Evolutionary conservation across 2,797 vertebrate genomes (phyloP).

Genomic region (Hippopotamyrus pictus): DNA sequence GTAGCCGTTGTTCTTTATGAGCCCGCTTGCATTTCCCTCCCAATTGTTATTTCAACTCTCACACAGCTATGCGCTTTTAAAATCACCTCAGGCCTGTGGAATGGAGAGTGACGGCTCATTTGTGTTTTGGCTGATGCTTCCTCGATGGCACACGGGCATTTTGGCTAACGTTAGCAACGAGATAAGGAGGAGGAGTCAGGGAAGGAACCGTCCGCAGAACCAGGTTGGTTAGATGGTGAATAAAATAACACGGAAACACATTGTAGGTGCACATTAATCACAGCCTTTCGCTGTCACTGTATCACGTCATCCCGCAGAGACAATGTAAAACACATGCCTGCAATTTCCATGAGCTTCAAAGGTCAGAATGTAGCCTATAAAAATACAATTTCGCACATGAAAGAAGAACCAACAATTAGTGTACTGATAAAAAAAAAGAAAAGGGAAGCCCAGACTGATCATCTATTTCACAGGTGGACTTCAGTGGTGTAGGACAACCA

Average conservation of each 20-base stretch:
- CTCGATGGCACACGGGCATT: constrained; percentile 42
- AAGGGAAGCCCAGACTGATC: background rate
- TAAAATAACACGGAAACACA: background rate
- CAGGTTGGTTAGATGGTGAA: background rate
- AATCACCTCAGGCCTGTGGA: constrained; percentile 6
- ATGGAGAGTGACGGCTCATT: constrained; percentile 41
- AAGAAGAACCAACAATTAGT: background rate
- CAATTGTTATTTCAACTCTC: constrained; percentile 59
- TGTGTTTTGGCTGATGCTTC: constrained; percentile 30
- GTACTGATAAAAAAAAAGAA: no score
- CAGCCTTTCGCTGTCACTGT: background rate
- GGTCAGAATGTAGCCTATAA: background rate
- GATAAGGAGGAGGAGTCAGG: constrained; percentile 20
- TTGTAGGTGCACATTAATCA: background rate
- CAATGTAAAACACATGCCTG: background rate
- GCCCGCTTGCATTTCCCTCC: constrained; percentile 56
- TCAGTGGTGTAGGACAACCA: background rate
- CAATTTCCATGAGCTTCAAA: background rate
- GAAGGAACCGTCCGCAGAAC: constrained; percentile 5
- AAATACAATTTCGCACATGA: background rate
- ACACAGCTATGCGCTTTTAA: constrained; percentile 39
- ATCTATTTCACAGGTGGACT: background rate
- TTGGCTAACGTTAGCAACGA: constrained; percentile 34
- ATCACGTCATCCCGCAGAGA: background rate
- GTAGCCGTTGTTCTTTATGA: constrained; percentile 33